Evolutionary conservation across 2,113 vertebrate genomes (phyloP), one percentile per base, ranked within the genome.

Genomic region (Glaucidium brasilianum): DNA sequence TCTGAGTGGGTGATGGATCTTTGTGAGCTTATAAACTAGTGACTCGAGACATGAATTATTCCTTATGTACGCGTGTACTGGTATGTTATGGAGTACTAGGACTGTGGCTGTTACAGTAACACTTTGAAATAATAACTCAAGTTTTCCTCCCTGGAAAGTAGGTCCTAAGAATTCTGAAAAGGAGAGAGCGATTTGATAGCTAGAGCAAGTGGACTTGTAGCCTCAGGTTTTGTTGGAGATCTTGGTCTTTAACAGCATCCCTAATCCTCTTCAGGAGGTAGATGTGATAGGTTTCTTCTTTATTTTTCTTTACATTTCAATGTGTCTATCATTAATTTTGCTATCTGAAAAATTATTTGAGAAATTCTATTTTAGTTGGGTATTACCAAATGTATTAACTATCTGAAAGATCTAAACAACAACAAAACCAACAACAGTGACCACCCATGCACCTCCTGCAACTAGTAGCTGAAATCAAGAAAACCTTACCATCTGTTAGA

Each of bases 1-100:
- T 90, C 63, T 76, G 66, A 93, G 90, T 85, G 90, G 75, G 71
- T 73, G 92, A 90, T 85, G 71, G 59, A 69, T 93, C 50, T 88
- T 74, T 85, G 59, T 85, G 72, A 88, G 37, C 47, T 88, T 85
- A 62, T 82, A 66, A 83, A 55, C 47, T 19, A 85, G 23, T 73
- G 55, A 71, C 37, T 94, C 34, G 43, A 71, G 58, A 27, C 27
- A 23, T 49, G 27, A 90, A 67, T 84, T 92, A 32, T 55, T 86
- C 47, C 52, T 74, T 71, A 34, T 67, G 58, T 55, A 41, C 41
- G 34, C 2, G 3, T 66, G 52, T 53, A 77, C 68, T 71, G 37
- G 8, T 76, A 15, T 75, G 34, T 56, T 83, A 47, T 30, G 29
- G 59, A 66, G 69, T 75, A 43, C 52, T 69, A 16, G 53, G 64